Percentiles rank a stretch among this genome's conserved stretches.
Conservation (phyloP, 2,113 vertebrate genomes). For the Dolichallabes microphthalmus region DNA sequence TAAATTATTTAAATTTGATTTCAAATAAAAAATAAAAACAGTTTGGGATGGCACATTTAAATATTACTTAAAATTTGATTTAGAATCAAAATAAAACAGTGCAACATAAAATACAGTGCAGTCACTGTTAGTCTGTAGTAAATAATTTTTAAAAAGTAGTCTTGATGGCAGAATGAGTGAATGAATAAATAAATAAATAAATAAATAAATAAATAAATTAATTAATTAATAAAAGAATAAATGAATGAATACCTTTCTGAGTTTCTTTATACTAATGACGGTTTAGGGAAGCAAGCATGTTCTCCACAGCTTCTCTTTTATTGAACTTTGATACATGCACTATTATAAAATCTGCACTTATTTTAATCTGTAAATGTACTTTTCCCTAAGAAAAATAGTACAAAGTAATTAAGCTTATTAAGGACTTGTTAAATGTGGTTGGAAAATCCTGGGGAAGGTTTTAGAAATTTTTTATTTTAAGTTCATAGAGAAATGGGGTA, state of each 20-base stretch:
- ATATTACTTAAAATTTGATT: no score
- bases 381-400: conserved; percentile 55
- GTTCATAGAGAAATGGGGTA: conserved; percentile 57
- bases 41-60: no score
- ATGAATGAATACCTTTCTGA: neutral
- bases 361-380: conserved; percentile 64
- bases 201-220: neutral
- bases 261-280: conserved; percentile 10
- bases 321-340: neutral
- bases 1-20: no score
- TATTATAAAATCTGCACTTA: conserved; percentile 55
- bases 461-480: conserved; percentile 68
- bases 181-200: neutral
- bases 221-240: neutral
- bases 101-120: no score
- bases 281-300: neutral
- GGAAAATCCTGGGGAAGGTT: conserved; percentile 46
- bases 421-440: conserved; percentile 53
- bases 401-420: conserved; percentile 75
- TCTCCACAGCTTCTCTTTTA: neutral
- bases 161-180: neutral
- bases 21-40: no score
- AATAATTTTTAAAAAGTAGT: conserved; percentile 1
- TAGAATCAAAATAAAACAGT: no score
- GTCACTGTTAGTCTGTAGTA: neutral